These are phyloP conservation scores for Leptopilina clavipes DNA, from an alignment of 1,140 invertebrate species.

Conservation along the genomic window DNA sequence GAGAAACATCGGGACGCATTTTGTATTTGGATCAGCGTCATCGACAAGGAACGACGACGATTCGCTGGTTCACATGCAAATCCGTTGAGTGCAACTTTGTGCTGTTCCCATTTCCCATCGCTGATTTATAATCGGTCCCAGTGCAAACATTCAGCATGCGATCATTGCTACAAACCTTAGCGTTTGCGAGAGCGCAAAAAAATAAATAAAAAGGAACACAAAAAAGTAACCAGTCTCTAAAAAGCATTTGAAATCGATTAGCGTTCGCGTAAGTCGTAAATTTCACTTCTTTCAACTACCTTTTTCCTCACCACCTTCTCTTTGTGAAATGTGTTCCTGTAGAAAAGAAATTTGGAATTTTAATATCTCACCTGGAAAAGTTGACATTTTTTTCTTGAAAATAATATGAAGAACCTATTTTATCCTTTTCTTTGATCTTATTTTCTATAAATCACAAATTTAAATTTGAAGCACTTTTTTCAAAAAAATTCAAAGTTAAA, in stretches of 20 bases:
- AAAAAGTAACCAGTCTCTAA: conserved; percentile 14
- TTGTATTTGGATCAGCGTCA: conserved; percentile 52
- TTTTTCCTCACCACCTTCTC: background rate
- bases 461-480: too few species aligned
- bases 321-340: background rate
- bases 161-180: conserved; percentile 34
- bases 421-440: too few species aligned
- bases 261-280: conserved; percentile 4
- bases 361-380: too few species aligned
- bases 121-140: conserved; percentile 49
- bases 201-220: background rate
- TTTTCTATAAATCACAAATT: too few species aligned
- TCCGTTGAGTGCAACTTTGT: conserved; percentile 55
- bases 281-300: background rate
- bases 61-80: conserved; percentile 50
- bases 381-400: too few species aligned
- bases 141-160: conserved; percentile 39
- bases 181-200: too few species aligned
- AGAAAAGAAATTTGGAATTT: background rate
- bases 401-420: too few species aligned
- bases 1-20: conserved; percentile 51
- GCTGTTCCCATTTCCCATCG: conserved; percentile 42
- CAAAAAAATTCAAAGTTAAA: too few species aligned
- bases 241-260: conserved; percentile 20
- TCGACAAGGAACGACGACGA: conserved; percentile 47